Percentiles rank a stretch among this genome's conserved stretches.
Evolutionary conservation across 2,888 invertebrate genomes (phyloP).

Genomic region (Scaptomyza polygonia): DNA sequence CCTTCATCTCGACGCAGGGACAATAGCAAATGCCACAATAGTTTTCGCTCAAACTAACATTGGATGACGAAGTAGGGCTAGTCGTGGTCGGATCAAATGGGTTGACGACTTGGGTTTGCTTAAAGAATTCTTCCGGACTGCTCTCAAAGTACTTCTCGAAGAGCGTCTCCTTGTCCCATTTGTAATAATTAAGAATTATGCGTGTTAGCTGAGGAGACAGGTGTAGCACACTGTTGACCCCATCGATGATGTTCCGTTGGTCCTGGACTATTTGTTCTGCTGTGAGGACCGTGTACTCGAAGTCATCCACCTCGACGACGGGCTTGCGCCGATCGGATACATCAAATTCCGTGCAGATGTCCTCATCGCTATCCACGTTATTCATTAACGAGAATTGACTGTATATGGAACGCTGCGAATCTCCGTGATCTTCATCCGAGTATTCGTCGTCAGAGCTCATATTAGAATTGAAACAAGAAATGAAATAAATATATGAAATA

Average conservation of each 20-base stretch:
- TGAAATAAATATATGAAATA: conserved; percentile 9
- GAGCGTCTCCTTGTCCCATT: conserved; percentile 99
- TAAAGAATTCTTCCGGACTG: conserved; percentile 96
- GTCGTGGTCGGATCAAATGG: conserved; percentile 93
- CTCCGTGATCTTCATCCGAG: conserved; percentile 72
- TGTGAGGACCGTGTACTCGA: conserved; percentile 95
- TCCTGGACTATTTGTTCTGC: conserved; percentile 98
- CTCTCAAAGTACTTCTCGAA: conserved; percentile 98
- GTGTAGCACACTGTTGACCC: conserved; percentile 97
- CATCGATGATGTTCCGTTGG: conserved; percentile 98
- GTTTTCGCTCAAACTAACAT: conserved; percentile 86
- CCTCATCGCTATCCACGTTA: conserved; percentile 90
- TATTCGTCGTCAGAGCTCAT: conserved; percentile 71
- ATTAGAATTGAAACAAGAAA: conserved; percentile 45
- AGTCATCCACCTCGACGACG: conserved; percentile 93
- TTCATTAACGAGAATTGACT: conserved; percentile 41
- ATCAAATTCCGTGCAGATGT: conserved; percentile 93
- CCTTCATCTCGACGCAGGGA: conserved; percentile 95
- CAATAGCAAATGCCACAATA: conserved; percentile 96
- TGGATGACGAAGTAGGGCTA: conserved; percentile 77
- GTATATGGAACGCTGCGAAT: conserved; percentile 61
- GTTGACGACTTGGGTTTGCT: conserved; percentile 96
- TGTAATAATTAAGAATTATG: conserved; percentile 97
- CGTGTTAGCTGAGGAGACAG: conserved; percentile 95
- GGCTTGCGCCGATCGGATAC: conserved; percentile 89